Evolutionary conservation across 2,888 invertebrate species (phyloP).

Genomic region (Ceramica pisi): DNA sequence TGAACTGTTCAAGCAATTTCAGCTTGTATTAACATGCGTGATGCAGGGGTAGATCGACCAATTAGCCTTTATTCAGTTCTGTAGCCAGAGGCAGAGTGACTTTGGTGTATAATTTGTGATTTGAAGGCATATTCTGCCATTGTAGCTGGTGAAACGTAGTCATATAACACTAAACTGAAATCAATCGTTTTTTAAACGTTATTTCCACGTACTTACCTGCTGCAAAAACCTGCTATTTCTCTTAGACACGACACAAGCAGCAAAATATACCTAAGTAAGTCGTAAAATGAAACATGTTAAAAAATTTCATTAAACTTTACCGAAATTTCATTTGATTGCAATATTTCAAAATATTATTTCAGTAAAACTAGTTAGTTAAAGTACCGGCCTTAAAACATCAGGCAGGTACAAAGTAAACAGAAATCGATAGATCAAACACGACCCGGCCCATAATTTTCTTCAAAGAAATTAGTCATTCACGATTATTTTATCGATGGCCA

Average conservation of each 20-base stretch:
- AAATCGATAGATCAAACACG: slow-evolving; percentile 62
- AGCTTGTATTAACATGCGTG: slow-evolving; percentile 25
- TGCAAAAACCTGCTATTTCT: background rate
- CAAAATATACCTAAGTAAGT: too few species aligned
- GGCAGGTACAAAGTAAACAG: slow-evolving; percentile 47
- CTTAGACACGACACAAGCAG: background rate
- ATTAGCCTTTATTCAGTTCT: slow-evolving; percentile 30
- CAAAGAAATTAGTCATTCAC: slow-evolving; percentile 31
- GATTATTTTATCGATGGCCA: slow-evolving; percentile 16
- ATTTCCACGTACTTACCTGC: too few species aligned
- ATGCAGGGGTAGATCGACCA: slow-evolving; percentile 4
- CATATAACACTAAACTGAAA: too few species aligned
- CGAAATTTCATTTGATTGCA: slow-evolving; percentile 18
- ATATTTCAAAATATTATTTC: slow-evolving; percentile 4
- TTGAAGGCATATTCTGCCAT: background rate
- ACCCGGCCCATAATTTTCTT: slow-evolving; percentile 28
- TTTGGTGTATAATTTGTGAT: background rate
- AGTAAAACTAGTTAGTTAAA: slow-evolving; percentile 40
- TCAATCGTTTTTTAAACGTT: too few species aligned
- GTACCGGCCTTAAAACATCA: slow-evolving; percentile 36
- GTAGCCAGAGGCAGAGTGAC: background rate
- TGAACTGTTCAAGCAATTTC: slow-evolving; percentile 36
- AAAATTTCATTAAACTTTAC: slow-evolving; percentile 4
- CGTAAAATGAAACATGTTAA: background rate
- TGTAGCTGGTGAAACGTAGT: background rate